Conservation (phyloP, 2,797 vertebrate species). For the Yasuhikotakia modesta region DNA sequence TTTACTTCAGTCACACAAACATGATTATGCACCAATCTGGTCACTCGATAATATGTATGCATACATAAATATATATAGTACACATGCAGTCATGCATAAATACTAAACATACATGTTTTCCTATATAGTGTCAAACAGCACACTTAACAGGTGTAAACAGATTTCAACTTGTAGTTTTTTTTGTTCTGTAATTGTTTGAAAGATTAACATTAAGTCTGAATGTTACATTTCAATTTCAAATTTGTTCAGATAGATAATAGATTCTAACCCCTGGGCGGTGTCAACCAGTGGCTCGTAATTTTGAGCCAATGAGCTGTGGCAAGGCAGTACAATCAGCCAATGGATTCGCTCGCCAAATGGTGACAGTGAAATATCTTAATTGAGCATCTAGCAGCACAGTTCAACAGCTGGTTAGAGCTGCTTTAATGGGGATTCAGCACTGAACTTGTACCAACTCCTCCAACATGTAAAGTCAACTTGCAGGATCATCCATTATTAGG, state of each 20-base stretch:
- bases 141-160: not conserved
- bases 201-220: not conserved
- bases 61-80: slow-evolving; percentile 21
- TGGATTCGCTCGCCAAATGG: slow-evolving; percentile 1
- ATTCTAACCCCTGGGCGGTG: not conserved
- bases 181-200: not conserved
- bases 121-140: not conserved
- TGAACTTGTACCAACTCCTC: not conserved
- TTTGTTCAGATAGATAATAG: not conserved
- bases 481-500: not conserved
- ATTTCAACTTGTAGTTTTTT: not conserved
- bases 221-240: not conserved
- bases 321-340: slow-evolving; percentile 20
- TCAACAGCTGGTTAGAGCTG: not conserved
- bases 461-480: not conserved
- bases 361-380: slow-evolving; percentile 17
- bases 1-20: slow-evolving; percentile 56
- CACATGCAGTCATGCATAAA: not conserved
- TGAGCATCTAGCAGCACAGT: not conserved
- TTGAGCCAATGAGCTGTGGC: slow-evolving; percentile 24
- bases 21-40: slow-evolving; percentile 21
- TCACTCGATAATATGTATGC: slow-evolving; percentile 17
- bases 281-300: slow-evolving; percentile 5
- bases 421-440: not conserved
- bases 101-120: not conserved